These are phyloP conservation scores for Drosophila eugracilis DNA, from an alignment of 1,140 invertebrate species.

Conservation along the genomic window DNA sequence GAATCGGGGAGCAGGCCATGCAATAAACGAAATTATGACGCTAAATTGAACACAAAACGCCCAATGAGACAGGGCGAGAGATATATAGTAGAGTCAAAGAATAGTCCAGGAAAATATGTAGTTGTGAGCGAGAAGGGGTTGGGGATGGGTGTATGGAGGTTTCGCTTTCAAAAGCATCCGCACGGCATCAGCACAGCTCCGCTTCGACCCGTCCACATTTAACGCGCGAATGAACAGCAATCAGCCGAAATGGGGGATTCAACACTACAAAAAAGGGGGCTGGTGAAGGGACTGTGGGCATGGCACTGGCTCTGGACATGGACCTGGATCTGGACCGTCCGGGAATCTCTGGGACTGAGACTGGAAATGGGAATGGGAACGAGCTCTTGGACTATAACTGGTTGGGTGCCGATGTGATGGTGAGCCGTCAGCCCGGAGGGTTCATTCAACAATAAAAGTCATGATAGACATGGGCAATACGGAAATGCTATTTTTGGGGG, in stretches of 20 bases:
- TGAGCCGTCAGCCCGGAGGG: constrained; percentile 22
- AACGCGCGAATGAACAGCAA: constrained; percentile 78
- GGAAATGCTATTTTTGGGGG: constrained; percentile 73
- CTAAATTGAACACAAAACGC: constrained; percentile 82
- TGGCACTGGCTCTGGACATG: constrained; percentile 31
- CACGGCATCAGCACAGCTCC: constrained; percentile 22
- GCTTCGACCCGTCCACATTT: constrained; percentile 49
- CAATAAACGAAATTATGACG: constrained; percentile 83
- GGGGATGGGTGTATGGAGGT: constrained; percentile 20
- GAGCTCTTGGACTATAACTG: constrained; percentile 28
- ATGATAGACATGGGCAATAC: constrained; percentile 78
- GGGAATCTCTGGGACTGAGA: constrained; percentile 33
- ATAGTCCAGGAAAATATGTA: constrained; percentile 51
- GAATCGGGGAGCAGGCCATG: constrained; percentile 38
- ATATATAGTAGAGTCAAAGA: constrained; percentile 52
- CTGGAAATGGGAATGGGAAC: constrained; percentile 29
- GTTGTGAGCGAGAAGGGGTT: constrained; percentile 26
- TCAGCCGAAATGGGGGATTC: constrained; percentile 44
- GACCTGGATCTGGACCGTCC: constrained; percentile 25
- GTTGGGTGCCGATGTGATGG: constrained; percentile 2
- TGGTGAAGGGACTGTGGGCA: constrained; percentile 31
- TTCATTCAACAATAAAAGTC: constrained; percentile 76
- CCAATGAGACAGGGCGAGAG: constrained; percentile 42
- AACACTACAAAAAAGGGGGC: background rate
- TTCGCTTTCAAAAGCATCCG: constrained; percentile 56